phyloP scores from a whole-genome alignment of 2,113 vertebrate species.

The Ammodytes dubius region DNA sequence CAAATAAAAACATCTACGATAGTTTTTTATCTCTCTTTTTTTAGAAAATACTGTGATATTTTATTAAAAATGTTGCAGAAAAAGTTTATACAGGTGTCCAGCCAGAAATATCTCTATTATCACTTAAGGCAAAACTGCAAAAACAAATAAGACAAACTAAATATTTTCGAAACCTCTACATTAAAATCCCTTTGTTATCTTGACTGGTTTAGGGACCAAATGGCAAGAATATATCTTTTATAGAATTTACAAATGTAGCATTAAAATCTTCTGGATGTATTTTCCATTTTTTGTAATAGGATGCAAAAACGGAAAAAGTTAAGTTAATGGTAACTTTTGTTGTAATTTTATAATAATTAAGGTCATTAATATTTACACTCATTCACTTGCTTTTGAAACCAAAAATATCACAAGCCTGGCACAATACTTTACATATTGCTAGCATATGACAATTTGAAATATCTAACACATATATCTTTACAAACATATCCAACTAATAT shows the following conservation, averaged over 20 bases:
- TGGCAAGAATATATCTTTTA: constrained; percentile 87
- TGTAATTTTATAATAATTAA: constrained; percentile 77
- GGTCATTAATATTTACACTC: constrained; percentile 90
- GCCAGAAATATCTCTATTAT: constrained; percentile 97
- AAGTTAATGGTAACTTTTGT: constrained; percentile 78
- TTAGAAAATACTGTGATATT: constrained; percentile 99
- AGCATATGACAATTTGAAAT: constrained; percentile 92
- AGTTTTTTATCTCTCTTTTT: constrained; percentile 56
- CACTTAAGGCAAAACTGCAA: constrained; percentile 96
- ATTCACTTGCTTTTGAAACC: constrained; percentile 91
- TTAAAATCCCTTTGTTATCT: constrained; percentile 88
- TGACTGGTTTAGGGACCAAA: constrained; percentile 86
- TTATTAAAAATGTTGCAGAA: constrained; percentile 99
- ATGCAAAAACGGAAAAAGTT: constrained; percentile 87
- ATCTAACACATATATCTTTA: constrained; percentile 91
- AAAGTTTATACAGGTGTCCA: constrained; percentile 97
- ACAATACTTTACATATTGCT: constrained; percentile 95
- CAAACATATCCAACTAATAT: constrained; percentile 89
- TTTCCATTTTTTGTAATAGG: constrained; percentile 75
- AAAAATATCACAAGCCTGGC: constrained; percentile 92
- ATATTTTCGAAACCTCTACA: constrained; percentile 81
- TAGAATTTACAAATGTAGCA: constrained; percentile 87
- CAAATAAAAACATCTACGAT: constrained; percentile 44
- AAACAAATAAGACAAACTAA: constrained; percentile 89
- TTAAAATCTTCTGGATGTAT: constrained; percentile 77